Conservation (phyloP, 1,140 invertebrate species). For the Drosophila orena region DNA sequence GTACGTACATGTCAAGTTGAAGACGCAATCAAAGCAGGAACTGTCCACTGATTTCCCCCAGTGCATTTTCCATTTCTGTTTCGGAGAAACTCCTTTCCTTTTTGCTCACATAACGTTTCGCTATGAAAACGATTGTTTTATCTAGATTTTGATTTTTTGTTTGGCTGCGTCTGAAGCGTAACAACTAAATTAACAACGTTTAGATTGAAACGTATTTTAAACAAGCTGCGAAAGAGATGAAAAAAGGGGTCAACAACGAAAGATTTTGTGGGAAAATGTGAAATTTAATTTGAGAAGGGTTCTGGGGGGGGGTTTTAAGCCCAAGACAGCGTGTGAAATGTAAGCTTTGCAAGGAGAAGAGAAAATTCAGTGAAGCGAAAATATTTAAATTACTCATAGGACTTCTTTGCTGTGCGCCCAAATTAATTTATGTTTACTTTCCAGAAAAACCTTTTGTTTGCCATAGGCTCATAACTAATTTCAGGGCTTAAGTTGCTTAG, state of each 20-base stretch:
- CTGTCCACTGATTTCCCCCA: slow-evolving; percentile 7
- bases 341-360: not conserved
- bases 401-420: not conserved
- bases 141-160: slow-evolving; percentile 35
- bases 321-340: slow-evolving; percentile 43
- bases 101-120: slow-evolving; percentile 35
- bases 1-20: slow-evolving; percentile 31
- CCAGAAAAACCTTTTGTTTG: slow-evolving; percentile 31
- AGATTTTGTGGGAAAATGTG: slow-evolving; percentile 22
- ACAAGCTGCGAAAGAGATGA: slow-evolving; percentile 13
- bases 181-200: slow-evolving; percentile 54
- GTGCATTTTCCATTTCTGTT: slow-evolving; percentile 42
- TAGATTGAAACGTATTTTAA: slow-evolving; percentile 43
- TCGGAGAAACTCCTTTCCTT: slow-evolving; percentile 24
- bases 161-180: slow-evolving; percentile 38
- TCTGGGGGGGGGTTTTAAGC: slow-evolving; percentile 2
- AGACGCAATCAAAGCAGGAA: slow-evolving; percentile 39
- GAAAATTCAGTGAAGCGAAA: slow-evolving; percentile 18
- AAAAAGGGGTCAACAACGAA: slow-evolving; percentile 13
- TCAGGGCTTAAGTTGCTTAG: slow-evolving; percentile 60
- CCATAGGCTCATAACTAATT: slow-evolving; percentile 66
- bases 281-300: slow-evolving; percentile 28
- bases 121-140: slow-evolving; percentile 42
- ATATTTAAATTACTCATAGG: slow-evolving; percentile 19
- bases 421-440: not conserved